Evolutionary conservation across 2,113 vertebrate species (phyloP), one percentile per base, ranked within the genome.

Genomic region (Nesogale talazaci): DNA sequence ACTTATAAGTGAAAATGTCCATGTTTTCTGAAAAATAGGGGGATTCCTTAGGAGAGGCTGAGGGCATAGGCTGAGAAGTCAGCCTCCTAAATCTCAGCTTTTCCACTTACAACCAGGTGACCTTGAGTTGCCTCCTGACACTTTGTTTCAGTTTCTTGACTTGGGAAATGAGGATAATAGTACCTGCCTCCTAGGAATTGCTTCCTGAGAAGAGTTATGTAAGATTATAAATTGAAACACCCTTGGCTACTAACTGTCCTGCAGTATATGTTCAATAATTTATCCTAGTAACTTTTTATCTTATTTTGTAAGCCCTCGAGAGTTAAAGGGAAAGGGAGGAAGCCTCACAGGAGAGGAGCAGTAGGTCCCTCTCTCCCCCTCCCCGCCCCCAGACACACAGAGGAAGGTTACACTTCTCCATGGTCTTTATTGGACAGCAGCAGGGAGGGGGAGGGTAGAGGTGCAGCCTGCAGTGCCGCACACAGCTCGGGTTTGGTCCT

Each of bases 271-370:
- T 2, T 86, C n/a, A 20, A 74, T 76, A 77, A 88, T 56, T 78
- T 88, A 83, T 79, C 92, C 9, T 69, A 74, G 27, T 89, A 96
- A 91, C 57, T 76, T 87, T 70, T 75, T 61, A 46, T 90, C 42
- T 76, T 76, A 42, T 67, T 86, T 92, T 93, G 92, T 88, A 89
- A 96, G 84, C 34, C 12, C 42, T 76, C 69, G 65, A 74, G 52
- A 85, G 25, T 91, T 92, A 89, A 92, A 95, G 84, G 57, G 63
- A 86, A 81, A 80, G 70, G 88, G 61, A 96, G 56, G 67, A 95
- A 77, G 69, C 40, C 31, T 34, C 23, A 5, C 79, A 2, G 40
- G 22, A 81, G 65, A 88, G 92, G 87, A 76, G 90, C 82, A 95
- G 83, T 93, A 88, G 61, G n/a, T n/a, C n/a, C n/a, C n/a, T n/a